phyloP scores from a whole-genome alignment of 2,888 invertebrate species.

The Eilema depressum region DNA sequence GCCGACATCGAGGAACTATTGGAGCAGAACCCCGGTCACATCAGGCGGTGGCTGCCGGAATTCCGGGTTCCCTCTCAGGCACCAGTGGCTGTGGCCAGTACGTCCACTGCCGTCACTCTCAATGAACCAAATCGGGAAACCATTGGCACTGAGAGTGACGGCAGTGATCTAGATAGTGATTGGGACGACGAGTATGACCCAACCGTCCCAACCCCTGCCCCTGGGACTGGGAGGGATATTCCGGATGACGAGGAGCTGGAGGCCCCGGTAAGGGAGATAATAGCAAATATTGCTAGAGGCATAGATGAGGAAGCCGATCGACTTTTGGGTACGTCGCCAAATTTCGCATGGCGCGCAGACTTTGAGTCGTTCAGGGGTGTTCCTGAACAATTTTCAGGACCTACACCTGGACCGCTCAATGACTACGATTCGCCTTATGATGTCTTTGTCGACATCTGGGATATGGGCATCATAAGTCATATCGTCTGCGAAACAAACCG shows the following conservation, averaged over 20 bases:
- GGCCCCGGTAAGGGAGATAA: constrained; percentile 17
- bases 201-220: too few species aligned
- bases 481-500: constrained; percentile 46
- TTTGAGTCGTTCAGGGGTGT: constrained; percentile 39
- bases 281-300: constrained; percentile 26
- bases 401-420: constrained; percentile 39
- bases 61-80: too few species aligned
- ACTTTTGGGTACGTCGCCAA: constrained; percentile 18
- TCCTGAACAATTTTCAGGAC: constrained; percentile 41
- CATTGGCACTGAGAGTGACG: constrained; percentile 3
- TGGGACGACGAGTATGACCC: constrained; percentile 32
- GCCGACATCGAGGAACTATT: too few species aligned
- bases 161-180: constrained; percentile 37
- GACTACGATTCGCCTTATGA: constrained; percentile 39
- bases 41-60: too few species aligned
- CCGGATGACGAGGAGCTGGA: constrained; percentile 33
- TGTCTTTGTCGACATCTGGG: constrained; percentile 41
- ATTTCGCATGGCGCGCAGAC: constrained; percentile 27
- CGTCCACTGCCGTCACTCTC: too few species aligned
- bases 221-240: constrained; percentile 24
- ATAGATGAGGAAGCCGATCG: constrained; percentile 43
- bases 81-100: too few species aligned
- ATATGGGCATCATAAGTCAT: constrained; percentile 36
- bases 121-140: too few species aligned
- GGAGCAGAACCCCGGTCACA: too few species aligned